Conservation (phyloP, 64 coral and sea anemone species). For the Pocillopora verrucosa region DNA sequence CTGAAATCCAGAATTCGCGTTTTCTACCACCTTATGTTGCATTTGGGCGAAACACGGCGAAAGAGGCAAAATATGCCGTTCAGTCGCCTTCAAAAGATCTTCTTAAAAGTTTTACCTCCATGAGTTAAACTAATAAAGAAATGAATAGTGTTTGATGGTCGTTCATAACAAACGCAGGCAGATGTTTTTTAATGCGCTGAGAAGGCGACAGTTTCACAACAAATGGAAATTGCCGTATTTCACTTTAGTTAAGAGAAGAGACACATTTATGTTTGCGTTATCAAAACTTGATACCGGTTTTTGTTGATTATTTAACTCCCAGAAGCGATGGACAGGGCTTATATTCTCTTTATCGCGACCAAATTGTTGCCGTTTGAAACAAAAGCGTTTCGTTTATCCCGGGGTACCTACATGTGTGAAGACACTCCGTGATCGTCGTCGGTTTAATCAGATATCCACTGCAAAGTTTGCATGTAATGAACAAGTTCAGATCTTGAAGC, state of each 20-base stretch:
- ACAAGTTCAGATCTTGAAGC: slow-evolving; percentile 87
- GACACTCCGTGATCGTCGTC: slow-evolving; percentile 95
- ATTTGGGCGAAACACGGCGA: slow-evolving; percentile 26
- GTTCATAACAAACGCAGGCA: slow-evolving; percentile 60
- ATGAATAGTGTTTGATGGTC: slow-evolving; percentile 81
- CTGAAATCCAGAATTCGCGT: background rate
- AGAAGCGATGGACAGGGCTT: slow-evolving; percentile 9
- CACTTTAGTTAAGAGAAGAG: slow-evolving; percentile 18
- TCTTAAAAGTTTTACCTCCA: slow-evolving; percentile 54
- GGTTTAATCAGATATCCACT: slow-evolving; percentile 96
- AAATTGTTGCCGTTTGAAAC: slow-evolving; percentile 17
- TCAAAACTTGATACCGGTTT: slow-evolving; percentile 29
- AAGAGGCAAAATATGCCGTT: slow-evolving; percentile 3
- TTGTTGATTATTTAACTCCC: slow-evolving; percentile 24
- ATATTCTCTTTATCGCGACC: slow-evolving; percentile 26
- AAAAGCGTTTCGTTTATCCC: slow-evolving; percentile 2
- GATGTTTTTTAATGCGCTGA: slow-evolving; percentile 59
- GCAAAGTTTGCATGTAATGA: slow-evolving; percentile 92
- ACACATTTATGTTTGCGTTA: slow-evolving; percentile 15
- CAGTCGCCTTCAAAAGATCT: slow-evolving; percentile 21
- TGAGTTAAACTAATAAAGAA: slow-evolving; percentile 81
- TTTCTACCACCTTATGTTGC: background rate
- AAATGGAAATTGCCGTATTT: slow-evolving; percentile 52
- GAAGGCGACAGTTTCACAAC: slow-evolving; percentile 28
- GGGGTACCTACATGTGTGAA: slow-evolving; percentile 97